phyloP scores from a whole-genome alignment of 2,888 invertebrate species.

The Anaspis maculata region DNA sequence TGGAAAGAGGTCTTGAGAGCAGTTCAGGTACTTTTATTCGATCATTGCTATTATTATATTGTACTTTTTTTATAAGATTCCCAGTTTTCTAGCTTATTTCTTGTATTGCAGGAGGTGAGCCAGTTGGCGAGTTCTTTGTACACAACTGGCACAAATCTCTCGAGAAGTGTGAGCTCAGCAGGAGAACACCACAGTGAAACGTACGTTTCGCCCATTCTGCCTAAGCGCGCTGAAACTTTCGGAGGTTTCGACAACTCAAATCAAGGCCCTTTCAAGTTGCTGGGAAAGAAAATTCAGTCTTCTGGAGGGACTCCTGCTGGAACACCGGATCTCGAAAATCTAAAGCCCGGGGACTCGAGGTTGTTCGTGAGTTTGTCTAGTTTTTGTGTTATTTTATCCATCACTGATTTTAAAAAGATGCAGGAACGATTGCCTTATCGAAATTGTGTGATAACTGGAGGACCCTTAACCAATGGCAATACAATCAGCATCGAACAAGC shows the following conservation, averaged over 20 bases:
- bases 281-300: constrained; percentile 36
- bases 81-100: constrained; percentile 5
- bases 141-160: constrained; percentile 68
- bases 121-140: constrained; percentile 67
- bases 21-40: constrained; percentile 57
- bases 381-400: too few species aligned
- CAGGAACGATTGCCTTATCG: constrained; percentile 46
- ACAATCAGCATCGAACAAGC: constrained; percentile 7
- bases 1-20: constrained; percentile 77
- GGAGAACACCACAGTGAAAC: constrained; percentile 85
- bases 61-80: constrained; percentile 3
- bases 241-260: constrained; percentile 77
- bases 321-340: constrained; percentile 39
- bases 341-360: constrained; percentile 39
- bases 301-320: constrained; percentile 34
- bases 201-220: constrained; percentile 78
- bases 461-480: constrained; percentile 40
- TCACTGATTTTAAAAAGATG: too few species aligned
- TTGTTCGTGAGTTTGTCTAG: constrained; percentile 31
- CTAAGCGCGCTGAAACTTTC: constrained; percentile 91
- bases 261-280: constrained; percentile 33
- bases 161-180: constrained; percentile 87
- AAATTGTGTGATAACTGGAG: constrained; percentile 45
- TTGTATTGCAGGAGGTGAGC: constrained; percentile 56
- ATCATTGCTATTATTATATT: too few species aligned